These are phyloP conservation scores for Blastomussa wellsi DNA, from an alignment of 92 coral and sea anemone species.

Conservation along the genomic window DNA sequence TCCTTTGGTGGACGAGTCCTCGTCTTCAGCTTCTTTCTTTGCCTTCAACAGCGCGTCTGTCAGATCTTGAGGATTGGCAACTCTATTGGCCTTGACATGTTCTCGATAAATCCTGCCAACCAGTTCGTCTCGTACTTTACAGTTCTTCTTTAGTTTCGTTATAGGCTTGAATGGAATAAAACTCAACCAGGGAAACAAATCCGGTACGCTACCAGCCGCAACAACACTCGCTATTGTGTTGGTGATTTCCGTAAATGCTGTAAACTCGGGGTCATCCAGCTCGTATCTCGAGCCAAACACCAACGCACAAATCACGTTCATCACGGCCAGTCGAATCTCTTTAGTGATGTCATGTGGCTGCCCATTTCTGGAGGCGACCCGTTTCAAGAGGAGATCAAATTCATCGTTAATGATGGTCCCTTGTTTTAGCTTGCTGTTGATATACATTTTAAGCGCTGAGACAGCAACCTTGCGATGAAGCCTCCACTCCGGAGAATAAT, in stretches of 20 bases:
- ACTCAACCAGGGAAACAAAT: conserved; percentile 56
- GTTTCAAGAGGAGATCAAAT: conserved; percentile 39
- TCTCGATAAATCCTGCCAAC: conserved; percentile 42
- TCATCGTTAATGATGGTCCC: conserved; percentile 44
- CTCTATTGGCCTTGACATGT: conserved; percentile 36
- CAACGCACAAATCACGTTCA: conserved; percentile 51
- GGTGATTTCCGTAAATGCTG: conserved; percentile 13
- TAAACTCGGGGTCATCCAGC: conserved; percentile 32
- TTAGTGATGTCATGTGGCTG: conserved; percentile 37
- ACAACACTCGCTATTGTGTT: conserved; percentile 33
- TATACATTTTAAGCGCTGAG: conserved; percentile 48
- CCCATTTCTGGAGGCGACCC: conserved; percentile 11
- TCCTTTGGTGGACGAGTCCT: neutral
- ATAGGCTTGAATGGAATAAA: conserved; percentile 37
- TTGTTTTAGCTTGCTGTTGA: conserved; percentile 10
- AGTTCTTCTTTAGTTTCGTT: conserved; percentile 23
- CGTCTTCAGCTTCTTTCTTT: conserved; percentile 16
- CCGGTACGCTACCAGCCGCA: conserved; percentile 45
- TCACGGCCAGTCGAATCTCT: conserved; percentile 39
- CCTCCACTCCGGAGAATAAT: conserved; percentile 46
- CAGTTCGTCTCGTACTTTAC: conserved; percentile 36
- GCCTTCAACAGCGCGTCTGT: conserved; percentile 53
- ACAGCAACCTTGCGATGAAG: conserved; percentile 56
- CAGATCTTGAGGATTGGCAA: conserved; percentile 53
- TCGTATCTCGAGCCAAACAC: conserved; percentile 57